Percentiles rank a stretch among this genome's conserved stretches.
Conservation (phyloP, 2,113 vertebrate genomes). For the Sapayoa aenigma region DNA sequence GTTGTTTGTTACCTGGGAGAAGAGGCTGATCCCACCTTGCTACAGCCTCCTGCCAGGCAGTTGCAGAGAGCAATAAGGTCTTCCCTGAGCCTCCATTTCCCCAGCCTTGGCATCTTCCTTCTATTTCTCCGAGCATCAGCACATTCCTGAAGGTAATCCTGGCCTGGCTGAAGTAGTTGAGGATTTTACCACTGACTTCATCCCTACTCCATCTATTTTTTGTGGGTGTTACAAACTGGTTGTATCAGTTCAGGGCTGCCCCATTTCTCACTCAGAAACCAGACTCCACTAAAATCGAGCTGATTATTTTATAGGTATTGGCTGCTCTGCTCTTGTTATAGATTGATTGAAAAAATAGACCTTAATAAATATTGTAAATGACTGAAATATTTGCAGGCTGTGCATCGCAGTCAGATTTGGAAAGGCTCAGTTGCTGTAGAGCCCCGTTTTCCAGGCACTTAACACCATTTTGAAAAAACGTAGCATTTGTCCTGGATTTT, state of each 20-base stretch:
- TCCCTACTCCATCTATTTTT: neutral
- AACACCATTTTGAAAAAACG: neutral
- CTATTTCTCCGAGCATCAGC: neutral
- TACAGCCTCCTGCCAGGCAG: neutral
- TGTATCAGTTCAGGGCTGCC: neutral
- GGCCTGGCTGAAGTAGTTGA: neutral
- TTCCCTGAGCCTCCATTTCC: neutral
- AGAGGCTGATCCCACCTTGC: neutral
- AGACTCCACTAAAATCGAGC: neutral
- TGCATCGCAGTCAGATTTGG: neutral
- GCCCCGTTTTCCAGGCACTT: neutral
- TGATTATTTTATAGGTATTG: neutral
- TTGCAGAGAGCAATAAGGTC: rapidly evolving
- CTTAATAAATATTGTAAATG: neutral
- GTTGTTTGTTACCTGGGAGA: neutral
- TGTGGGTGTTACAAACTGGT: neutral
- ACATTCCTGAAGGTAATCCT: neutral
- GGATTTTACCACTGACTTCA: neutral
- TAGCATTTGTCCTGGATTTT: neutral
- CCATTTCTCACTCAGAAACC: neutral
- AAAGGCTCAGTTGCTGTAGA: neutral
- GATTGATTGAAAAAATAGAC: neutral
- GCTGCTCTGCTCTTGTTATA: neutral
- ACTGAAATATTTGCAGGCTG: neutral
- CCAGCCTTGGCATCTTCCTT: neutral